Evolutionary conservation across 2,888 invertebrate species (phyloP), one percentile per base, ranked within the genome.

Genomic region (Drosophila lacicola): DNA sequence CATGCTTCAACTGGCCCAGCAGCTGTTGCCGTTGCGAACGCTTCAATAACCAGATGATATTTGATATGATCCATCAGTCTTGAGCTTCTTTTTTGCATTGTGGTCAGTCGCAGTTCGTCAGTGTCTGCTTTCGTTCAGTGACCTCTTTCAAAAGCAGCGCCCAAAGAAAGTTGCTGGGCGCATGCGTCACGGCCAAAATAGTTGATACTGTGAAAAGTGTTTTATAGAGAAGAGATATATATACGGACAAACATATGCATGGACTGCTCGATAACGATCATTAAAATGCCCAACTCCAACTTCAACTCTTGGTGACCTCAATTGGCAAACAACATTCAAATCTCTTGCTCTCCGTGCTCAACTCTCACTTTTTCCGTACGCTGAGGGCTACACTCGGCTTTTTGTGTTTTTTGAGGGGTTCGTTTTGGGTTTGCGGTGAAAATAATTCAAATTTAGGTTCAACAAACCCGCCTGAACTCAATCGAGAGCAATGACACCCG

Each of bases 401-500:
- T 53, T 45, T 10, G 34, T 39, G 41, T 53, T 45, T 14, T 44
- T 25, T 5, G 13, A 39, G 49, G 49, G 51, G 41, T 37, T 42
- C 61, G 65, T 17, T 39, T 47, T 29, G 41, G 29, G 25, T 49
- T 54, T 17, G 51, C 33, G 58, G 77, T 72, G 72, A 76, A 80
- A 76, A 76, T 74, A 61, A 80, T 77, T 80, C 44, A 57, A 61
- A 80, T 64, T 67, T 3, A 65, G 65, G 90, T 87, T 88, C 90
- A 88, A 82, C 72, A 80, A 82, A 90, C 88, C 70, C 46, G 60
- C 44, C 55, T 84, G 78, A 89, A 89, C 90, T 77, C 77, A 78
- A 74, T 87, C 67, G 74, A 70, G 87, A 71, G 73, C 87, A 90
- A 80, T 90, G 90, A 90, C 90, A 88, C 77, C 72, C 49, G 62